phyloP scores from a whole-genome alignment of 2,888 invertebrate genomes.

The Monochamus alternatus region DNA sequence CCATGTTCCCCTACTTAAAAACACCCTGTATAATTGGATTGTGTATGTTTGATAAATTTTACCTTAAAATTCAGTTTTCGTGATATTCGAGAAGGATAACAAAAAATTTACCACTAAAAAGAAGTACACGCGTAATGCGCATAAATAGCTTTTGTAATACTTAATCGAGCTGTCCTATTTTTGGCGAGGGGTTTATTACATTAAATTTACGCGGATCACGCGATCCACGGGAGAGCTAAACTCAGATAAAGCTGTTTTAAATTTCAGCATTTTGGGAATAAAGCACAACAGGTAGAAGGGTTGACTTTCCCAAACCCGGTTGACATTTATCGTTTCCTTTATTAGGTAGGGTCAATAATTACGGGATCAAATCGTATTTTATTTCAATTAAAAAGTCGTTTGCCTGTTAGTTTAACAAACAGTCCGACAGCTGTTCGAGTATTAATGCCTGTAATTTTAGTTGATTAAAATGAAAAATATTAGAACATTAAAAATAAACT shows the following conservation, averaged over 20 bases:
- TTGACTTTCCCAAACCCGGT: constrained; percentile 35
- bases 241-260: constrained; percentile 31
- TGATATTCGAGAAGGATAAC: too few relatives aligned
- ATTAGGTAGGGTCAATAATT: constrained; percentile 36
- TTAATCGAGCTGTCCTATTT: constrained; percentile 22
- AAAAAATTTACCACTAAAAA: background rate
- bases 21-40: too few relatives aligned
- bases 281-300: constrained; percentile 42
- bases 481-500: constrained; percentile 23
- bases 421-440: constrained; percentile 25
- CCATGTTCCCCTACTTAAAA: too few relatives aligned
- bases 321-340: constrained; percentile 44
- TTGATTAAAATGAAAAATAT: constrained; percentile 33
- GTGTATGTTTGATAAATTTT: too few relatives aligned
- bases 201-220: constrained; percentile 24
- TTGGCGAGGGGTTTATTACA: constrained; percentile 17
- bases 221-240: constrained; percentile 25
- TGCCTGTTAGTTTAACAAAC: constrained; percentile 35
- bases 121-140: background rate
- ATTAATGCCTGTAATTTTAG: constrained; percentile 34
- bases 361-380: constrained; percentile 36
- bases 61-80: too few relatives aligned
- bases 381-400: constrained; percentile 42
- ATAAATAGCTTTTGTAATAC: constrained; percentile 12
- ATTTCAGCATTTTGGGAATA: constrained; percentile 28